Conservation (phyloP, 2,113 vertebrate species). For the Callorhinus ursinus region DNA sequence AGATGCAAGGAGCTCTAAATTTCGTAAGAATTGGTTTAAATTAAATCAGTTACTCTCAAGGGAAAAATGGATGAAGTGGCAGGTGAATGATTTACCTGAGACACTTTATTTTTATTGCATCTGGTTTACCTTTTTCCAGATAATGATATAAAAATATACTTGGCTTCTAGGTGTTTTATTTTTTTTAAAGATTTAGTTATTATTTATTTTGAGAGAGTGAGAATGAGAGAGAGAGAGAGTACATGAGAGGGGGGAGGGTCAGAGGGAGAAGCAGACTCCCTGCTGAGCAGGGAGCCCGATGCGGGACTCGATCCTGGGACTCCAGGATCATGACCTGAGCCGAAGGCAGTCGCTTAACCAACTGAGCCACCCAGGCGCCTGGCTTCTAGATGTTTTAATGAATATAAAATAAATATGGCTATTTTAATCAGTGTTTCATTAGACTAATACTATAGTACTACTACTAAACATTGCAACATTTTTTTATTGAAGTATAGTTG, state of each 20-base stretch:
- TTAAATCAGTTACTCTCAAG: neutral
- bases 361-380: neutral
- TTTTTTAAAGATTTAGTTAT: too few relatives aligned
- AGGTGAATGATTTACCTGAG: neutral
- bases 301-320: too few relatives aligned
- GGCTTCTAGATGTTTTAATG: neutral
- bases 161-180: neutral
- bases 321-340: too few relatives aligned
- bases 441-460: neutral
- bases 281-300: too few relatives aligned
- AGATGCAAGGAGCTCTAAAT: neutral
- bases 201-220: too few relatives aligned
- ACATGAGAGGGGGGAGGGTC: too few relatives aligned
- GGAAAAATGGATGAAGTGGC: neutral
- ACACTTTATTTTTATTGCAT: neutral
- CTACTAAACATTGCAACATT: neutral
- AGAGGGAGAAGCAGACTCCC: too few relatives aligned
- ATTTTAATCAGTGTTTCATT: neutral
- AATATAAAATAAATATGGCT: neutral
- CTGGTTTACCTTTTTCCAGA: neutral
- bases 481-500: neutral
- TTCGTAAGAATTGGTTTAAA: neutral
- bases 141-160: neutral
- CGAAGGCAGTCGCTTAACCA: too few relatives aligned
- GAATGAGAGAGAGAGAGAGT: too few relatives aligned